Percentiles rank a stretch among this genome's conserved stretches.
phyloP scores from a whole-genome alignment of 2,888 invertebrate species.

The Cistogaster globosa region DNA sequence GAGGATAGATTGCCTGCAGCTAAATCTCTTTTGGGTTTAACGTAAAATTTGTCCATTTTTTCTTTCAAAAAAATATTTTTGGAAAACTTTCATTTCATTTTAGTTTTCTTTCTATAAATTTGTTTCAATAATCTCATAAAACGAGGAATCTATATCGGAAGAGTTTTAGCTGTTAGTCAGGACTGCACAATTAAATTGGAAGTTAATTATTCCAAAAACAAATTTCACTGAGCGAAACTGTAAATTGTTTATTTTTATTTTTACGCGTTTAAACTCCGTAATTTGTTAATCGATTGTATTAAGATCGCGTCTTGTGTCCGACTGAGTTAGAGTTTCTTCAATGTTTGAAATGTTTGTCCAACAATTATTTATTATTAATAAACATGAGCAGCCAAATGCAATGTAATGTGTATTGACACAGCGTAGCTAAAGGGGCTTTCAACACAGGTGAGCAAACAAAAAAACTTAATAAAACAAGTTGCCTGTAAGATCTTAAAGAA shows the following conservation, averaged over 20 bases:
- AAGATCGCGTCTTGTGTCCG: conserved; percentile 56
- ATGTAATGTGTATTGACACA: conserved; percentile 17
- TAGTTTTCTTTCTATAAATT: too few species aligned
- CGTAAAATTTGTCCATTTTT: conserved; percentile 68
- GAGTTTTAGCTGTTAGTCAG: neutral
- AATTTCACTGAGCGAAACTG: conserved; percentile 10
- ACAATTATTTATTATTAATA: conserved; percentile 45
- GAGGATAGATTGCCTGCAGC: conserved; percentile 22
- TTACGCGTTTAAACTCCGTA: conserved; percentile 29
- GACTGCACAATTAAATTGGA: neutral
- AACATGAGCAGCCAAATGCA: conserved; percentile 41
- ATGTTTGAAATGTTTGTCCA: conserved; percentile 52
- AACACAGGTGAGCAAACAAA: too few species aligned
- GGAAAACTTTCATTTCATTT: conserved; percentile 3
- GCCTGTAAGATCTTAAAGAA: too few species aligned
- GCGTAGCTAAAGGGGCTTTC: conserved; percentile 1
- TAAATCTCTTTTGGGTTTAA: conserved; percentile 55
- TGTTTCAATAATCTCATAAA: neutral
- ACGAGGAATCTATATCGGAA: neutral
- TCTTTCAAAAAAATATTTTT: neutral
- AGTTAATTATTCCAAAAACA: conserved; percentile 21
- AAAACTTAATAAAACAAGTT: too few species aligned
- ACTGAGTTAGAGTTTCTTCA: conserved; percentile 55
- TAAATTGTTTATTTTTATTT: neutral
- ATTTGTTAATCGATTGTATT: conserved; percentile 58